These are phyloP conservation scores for Bunonema sp. DNA, from an alignment of 2,888 invertebrate genomes.

Conservation along the genomic window DNA sequence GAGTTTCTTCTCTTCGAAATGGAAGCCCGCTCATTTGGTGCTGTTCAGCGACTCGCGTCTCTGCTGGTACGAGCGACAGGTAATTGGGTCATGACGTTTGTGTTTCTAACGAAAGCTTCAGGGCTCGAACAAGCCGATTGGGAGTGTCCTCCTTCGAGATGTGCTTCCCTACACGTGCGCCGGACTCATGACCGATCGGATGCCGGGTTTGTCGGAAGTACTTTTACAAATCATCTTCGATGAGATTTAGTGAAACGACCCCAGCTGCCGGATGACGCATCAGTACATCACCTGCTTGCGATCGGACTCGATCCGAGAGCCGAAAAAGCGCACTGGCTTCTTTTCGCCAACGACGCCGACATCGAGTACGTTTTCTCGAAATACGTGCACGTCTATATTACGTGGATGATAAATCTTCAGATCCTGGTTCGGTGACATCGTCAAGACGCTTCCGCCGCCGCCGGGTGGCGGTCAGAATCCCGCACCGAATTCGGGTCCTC, in stretches of 20 bases:
- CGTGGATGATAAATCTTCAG: no score
- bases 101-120: no score
- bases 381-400: no score
- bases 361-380: slow-evolving; percentile 10
- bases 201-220: slow-evolving; percentile 7
- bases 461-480: no score
- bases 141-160: slow-evolving; percentile 12
- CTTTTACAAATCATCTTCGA: not conserved
- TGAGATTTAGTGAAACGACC: slow-evolving; percentile 8
- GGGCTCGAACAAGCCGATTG: slow-evolving; percentile 13
- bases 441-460: slow-evolving; percentile 15
- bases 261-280: slow-evolving; percentile 10
- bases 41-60: slow-evolving; percentile 16
- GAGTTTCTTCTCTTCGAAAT: slow-evolving; percentile 14
- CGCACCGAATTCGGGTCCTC: not conserved
- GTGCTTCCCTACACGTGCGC: slow-evolving; percentile 21
- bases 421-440: slow-evolving; percentile 16
- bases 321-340: slow-evolving; percentile 20
- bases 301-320: slow-evolving; percentile 19
- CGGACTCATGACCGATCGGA: slow-evolving; percentile 16
- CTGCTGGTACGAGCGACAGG: slow-evolving; percentile 10
- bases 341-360: slow-evolving; percentile 16
- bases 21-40: slow-evolving; percentile 13
- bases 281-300: slow-evolving; percentile 19
- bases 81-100: no score